phyloP scores from a whole-genome alignment of 2,888 invertebrate genomes.

The Toxonevra muliebris region DNA sequence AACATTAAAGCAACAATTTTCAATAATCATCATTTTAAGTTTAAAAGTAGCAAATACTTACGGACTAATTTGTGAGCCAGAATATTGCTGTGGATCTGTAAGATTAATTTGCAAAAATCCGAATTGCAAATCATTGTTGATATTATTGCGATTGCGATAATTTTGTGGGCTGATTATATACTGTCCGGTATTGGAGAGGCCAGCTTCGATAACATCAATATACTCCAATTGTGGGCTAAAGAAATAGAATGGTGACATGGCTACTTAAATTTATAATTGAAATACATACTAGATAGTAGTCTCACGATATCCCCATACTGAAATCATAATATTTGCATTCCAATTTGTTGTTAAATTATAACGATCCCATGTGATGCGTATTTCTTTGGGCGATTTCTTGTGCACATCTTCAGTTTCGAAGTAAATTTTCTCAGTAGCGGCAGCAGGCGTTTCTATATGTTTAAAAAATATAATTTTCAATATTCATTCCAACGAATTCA shows the following conservation, averaged over 20 bases:
- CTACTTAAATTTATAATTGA: not conserved
- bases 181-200: conserved; percentile 74
- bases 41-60: conserved; percentile 67
- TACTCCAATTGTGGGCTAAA: conserved; percentile 79
- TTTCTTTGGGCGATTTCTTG: conserved; percentile 76
- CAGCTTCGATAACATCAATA: conserved; percentile 78
- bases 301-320: conserved; percentile 91
- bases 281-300: conserved; percentile 71
- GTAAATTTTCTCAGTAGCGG: conserved; percentile 85
- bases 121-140: conserved; percentile 80
- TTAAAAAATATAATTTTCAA: too few species aligned
- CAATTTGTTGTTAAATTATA: conserved; percentile 85
- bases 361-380: conserved; percentile 84
- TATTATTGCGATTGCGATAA: conserved; percentile 76
- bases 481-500: too few species aligned
- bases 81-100: conserved; percentile 77
- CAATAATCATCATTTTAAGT: too few species aligned
- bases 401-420: conserved; percentile 79
- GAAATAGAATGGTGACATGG: not conserved
- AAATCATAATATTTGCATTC: conserved; percentile 80
- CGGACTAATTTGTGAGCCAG: conserved; percentile 76
- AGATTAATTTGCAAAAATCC: conserved; percentile 89
- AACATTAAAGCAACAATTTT: too few species aligned
- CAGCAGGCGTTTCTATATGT: conserved; percentile 82
- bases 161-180: conserved; percentile 79